phyloP scores from a whole-genome alignment of 2,888 invertebrate genomes.

The Dione juno region DNA sequence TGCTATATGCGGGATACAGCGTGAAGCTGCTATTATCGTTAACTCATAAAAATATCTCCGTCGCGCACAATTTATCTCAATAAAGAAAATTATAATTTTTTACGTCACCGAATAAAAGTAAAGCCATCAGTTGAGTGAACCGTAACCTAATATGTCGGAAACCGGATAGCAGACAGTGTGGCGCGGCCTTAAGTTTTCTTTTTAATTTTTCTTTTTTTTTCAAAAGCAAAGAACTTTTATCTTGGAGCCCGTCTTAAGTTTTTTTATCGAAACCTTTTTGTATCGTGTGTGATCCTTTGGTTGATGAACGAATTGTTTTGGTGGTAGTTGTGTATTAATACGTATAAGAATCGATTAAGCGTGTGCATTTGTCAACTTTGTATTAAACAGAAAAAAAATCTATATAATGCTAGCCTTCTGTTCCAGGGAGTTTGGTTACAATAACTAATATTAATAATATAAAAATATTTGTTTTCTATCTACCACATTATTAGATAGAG shows the following conservation, averaged over 20 bases:
- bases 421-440: constrained; percentile 1
- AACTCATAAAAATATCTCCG: constrained; percentile 53
- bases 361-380: constrained; percentile 52
- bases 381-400: constrained; percentile 29
- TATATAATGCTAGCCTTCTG: constrained; percentile 21
- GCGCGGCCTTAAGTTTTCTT: constrained; percentile 78
- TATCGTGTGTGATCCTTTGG: constrained; percentile 70
- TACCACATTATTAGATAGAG: background rate
- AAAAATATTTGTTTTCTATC: background rate
- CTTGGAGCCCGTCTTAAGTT: constrained; percentile 58
- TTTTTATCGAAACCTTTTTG: constrained; percentile 62
- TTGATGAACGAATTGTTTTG: constrained; percentile 68
- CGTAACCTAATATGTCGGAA: constrained; percentile 77
- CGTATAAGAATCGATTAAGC: constrained; percentile 49
- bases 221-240: constrained; percentile 72
- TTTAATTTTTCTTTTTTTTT: constrained; percentile 68
- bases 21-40: too few relatives aligned
- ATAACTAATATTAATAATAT: background rate
- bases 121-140: constrained; percentile 67
- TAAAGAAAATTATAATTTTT: constrained; percentile 72
- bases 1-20: too few relatives aligned
- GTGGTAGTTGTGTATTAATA: constrained; percentile 55
- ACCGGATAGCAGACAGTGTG: constrained; percentile 83
- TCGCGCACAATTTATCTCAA: constrained; percentile 64
- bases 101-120: constrained; percentile 68